Evolutionary conservation across 2,797 vertebrate genomes (phyloP).

Genomic region (Bovichtus variegatus): DNA sequence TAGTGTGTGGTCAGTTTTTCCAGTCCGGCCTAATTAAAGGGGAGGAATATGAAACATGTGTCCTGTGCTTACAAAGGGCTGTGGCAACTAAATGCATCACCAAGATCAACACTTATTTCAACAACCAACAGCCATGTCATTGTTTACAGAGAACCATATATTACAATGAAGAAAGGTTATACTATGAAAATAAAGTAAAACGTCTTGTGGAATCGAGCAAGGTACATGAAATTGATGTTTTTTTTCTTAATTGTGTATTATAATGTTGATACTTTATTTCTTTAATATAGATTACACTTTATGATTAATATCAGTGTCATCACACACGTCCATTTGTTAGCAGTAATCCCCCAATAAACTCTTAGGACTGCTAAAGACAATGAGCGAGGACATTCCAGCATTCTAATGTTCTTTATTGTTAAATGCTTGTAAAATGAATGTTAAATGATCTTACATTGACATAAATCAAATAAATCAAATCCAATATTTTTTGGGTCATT

Average conservation of each 20-base stretch:
- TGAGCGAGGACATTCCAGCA: background rate
- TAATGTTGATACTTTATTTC: background rate
- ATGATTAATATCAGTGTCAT: background rate
- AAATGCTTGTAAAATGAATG: too few species aligned
- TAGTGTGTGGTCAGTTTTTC: slow-evolving; percentile 78
- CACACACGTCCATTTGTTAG: background rate
- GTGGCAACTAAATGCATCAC: slow-evolving; percentile 67
- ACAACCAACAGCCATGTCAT: slow-evolving; percentile 65
- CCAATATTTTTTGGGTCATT: background rate
- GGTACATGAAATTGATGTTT: background rate
- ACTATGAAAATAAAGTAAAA: background rate
- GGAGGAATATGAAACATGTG: slow-evolving; percentile 75
- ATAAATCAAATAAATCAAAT: background rate
- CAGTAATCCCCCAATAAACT: background rate
- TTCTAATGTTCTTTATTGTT: too few species aligned
- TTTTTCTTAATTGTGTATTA: background rate
- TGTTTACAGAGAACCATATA: slow-evolving; percentile 52
- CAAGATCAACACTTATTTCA: slow-evolving; percentile 70
- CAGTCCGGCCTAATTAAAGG: slow-evolving; percentile 80
- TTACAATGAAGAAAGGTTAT: slow-evolving; percentile 13
- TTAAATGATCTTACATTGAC: background rate
- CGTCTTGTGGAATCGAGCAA: background rate
- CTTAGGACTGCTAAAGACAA: background rate
- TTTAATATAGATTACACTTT: background rate
- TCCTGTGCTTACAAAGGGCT: slow-evolving; percentile 75